phyloP scores from a whole-genome alignment of 1,140 invertebrate genomes.

The Temnothorax longispinosus region DNA sequence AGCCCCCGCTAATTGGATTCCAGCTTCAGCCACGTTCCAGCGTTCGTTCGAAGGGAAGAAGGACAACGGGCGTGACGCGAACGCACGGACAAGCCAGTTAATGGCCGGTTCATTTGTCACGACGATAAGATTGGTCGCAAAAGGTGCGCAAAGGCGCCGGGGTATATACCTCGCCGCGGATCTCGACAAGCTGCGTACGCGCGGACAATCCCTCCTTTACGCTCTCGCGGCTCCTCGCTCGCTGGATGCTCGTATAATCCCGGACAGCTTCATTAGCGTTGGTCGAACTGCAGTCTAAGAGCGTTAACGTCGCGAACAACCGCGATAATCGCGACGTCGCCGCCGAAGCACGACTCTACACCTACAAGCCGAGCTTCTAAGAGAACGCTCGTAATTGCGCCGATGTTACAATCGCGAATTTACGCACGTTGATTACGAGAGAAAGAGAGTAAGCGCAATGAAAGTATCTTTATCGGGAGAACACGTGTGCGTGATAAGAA shows the following conservation, averaged over 20 bases:
- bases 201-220: neutral
- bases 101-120: slow-evolving; percentile 66
- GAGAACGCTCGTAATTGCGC: slow-evolving; percentile 50
- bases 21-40: slow-evolving; percentile 37
- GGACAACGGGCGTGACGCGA: slow-evolving; percentile 35
- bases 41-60: slow-evolving; percentile 7
- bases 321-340: slow-evolving; percentile 18
- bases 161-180: neutral
- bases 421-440: slow-evolving; percentile 11
- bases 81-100: slow-evolving; percentile 46
- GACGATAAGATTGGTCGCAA: slow-evolving; percentile 49
- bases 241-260: slow-evolving; percentile 17
- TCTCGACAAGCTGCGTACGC: neutral
- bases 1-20: slow-evolving; percentile 75
- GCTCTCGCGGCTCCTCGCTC: neutral
- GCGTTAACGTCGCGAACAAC: slow-evolving; percentile 18
- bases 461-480: neutral
- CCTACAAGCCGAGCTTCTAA: neutral
- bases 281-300: slow-evolving; percentile 11
- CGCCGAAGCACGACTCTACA: neutral
- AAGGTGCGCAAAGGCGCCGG: neutral
- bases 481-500: neutral
- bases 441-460: neutral
- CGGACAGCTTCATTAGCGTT: slow-evolving; percentile 49
- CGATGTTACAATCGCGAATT: slow-evolving; percentile 34